Evolutionary conservation across 2,797 vertebrate species (phyloP).

Genomic region (Poecile montanus): DNA sequence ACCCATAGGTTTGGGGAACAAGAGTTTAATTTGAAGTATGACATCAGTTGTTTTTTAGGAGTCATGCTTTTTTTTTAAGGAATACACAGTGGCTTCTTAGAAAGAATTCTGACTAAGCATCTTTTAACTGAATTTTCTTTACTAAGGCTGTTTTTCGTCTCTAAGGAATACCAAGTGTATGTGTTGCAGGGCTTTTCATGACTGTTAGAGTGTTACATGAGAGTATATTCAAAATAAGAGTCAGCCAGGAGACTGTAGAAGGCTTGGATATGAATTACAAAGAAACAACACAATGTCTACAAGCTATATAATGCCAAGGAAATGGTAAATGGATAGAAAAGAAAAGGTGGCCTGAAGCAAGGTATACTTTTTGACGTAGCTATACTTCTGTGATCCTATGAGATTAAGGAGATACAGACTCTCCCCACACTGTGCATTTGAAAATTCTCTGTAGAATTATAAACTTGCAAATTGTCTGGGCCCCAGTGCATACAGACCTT

Average conservation of each 20-base stretch:
- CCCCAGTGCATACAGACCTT: neutral
- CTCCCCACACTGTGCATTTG: neutral
- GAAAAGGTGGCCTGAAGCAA: neutral
- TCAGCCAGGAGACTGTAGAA: neutral
- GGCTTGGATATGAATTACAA: neutral
- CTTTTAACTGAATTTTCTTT: constrained; percentile 29
- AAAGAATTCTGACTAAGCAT: constrained; percentile 36
- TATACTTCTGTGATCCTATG: neutral
- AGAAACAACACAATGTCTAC: neutral
- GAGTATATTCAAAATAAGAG: constrained; percentile 46
- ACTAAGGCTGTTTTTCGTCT: constrained; percentile 20
- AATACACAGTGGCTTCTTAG: neutral
- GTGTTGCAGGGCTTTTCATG: neutral
- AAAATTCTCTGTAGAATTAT: neutral
- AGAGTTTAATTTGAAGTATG: neutral
- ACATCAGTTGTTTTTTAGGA: neutral
- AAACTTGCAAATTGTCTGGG: neutral
- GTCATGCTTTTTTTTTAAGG: neutral
- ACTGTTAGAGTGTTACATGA: neutral
- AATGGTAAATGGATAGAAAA: neutral
- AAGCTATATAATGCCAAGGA: neutral
- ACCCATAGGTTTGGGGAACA: neutral
- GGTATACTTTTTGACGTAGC: neutral
- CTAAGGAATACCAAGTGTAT: constrained; percentile 5
- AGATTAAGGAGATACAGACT: neutral